These are phyloP conservation scores for Nomada ferruginata DNA, from an alignment of 2,888 invertebrate species.

Conservation along the genomic window DNA sequence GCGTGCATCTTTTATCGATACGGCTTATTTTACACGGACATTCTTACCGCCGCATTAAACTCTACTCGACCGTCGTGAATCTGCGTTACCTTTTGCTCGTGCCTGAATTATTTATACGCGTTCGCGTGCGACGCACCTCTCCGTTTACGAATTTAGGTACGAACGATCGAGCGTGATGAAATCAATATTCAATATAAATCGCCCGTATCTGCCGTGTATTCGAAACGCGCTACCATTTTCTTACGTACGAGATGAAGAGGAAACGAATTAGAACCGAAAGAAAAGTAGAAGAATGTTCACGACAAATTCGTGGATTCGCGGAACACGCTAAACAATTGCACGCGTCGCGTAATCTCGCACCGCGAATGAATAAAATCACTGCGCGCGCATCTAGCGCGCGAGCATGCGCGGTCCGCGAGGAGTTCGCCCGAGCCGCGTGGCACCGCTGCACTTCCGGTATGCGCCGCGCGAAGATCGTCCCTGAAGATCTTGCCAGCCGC, in stretches of 20 bases:
- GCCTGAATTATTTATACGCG: not conserved
- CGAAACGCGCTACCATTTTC: no score
- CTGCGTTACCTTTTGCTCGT: not conserved
- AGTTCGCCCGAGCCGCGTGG: constrained; percentile 15
- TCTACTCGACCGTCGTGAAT: constrained; percentile 10
- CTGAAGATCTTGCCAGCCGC: constrained; percentile 50
- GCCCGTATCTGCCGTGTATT: not conserved
- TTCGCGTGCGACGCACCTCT: not conserved
- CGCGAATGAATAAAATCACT: not conserved
- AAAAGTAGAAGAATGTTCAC: no score
- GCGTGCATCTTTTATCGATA: constrained; percentile 47
- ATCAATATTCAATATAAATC: no score
- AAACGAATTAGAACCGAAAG: not conserved
- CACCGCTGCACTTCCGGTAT: constrained; percentile 37
- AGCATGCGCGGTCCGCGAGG: not conserved
- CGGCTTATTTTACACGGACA: constrained; percentile 32
- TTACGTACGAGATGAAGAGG: no score
- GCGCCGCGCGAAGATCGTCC: constrained; percentile 62
- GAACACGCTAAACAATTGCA: not conserved
- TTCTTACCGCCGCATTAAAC: constrained; percentile 41
- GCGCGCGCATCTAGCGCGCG: constrained; percentile 40
- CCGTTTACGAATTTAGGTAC: not conserved
- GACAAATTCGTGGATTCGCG: no score
- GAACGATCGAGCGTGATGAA: not conserved
- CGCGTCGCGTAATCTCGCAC: not conserved